Percentiles rank a stretch among this genome's conserved stretches.
Evolutionary conservation across 2,888 invertebrate genomes (phyloP).

Genomic region (Drosophila bunnanda): DNA sequence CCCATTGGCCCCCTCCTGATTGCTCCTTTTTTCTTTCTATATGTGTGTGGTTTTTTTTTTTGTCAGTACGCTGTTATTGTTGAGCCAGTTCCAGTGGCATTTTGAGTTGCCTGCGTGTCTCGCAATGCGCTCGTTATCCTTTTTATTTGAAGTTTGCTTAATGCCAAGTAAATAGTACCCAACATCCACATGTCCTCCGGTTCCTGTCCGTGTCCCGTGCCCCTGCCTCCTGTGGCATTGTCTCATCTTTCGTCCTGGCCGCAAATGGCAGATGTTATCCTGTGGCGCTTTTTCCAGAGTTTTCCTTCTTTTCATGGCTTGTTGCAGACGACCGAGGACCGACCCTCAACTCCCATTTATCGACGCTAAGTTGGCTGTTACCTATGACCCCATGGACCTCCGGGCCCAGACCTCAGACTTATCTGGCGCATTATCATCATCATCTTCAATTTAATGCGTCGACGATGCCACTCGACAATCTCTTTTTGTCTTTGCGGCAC

Average conservation of each 20-base stretch:
- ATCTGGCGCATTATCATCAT: constrained; percentile 76
- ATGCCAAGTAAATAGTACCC: constrained; percentile 76
- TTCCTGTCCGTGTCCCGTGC: not conserved
- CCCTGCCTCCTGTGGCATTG: constrained; percentile 38
- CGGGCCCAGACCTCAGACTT: constrained; percentile 48
- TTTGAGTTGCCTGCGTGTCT: constrained; percentile 72
- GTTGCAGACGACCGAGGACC: constrained; percentile 52
- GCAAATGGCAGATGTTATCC: constrained; percentile 54
- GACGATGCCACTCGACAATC: constrained; percentile 75
- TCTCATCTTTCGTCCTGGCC: constrained; percentile 56
- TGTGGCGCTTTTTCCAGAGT: constrained; percentile 35
- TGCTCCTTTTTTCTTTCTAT: constrained; percentile 50
- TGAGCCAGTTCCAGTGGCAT: constrained; percentile 59
- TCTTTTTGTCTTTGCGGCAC: constrained; percentile 49
- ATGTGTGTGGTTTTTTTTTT: constrained; percentile 26
- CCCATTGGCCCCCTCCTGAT: constrained; percentile 44
- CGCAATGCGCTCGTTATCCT: constrained; percentile 77
- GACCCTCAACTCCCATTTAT: constrained; percentile 57
- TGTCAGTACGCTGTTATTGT: constrained; percentile 43
- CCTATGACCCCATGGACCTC: constrained; percentile 64
- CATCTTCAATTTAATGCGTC: constrained; percentile 81
- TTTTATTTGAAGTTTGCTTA: constrained; percentile 79
- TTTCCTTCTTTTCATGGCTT: constrained; percentile 69
- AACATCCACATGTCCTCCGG: constrained; percentile 39
- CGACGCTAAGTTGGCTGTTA: constrained; percentile 77